phyloP scores from a whole-genome alignment of 30 jellyfish, hydroid and myxozoan species.

The Morbakka virulenta region DNA sequence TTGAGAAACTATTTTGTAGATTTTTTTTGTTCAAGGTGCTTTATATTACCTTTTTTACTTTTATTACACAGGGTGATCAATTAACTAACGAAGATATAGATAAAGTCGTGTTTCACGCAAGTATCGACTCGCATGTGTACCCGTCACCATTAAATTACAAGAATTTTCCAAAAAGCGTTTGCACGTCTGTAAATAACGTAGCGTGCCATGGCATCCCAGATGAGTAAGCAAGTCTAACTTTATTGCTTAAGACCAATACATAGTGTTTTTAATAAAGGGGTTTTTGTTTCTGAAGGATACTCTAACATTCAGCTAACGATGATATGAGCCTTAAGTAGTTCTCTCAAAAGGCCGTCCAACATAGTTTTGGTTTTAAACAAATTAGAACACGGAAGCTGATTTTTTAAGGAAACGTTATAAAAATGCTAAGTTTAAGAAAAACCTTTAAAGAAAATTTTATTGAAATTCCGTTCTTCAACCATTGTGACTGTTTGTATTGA shows the following conservation, averaged over 20 bases:
- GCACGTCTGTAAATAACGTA: slow-evolving; percentile 79
- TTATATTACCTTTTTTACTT: background rate
- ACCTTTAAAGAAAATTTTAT: too few relatives aligned
- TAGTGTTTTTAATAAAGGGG: background rate
- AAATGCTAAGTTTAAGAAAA: too few relatives aligned
- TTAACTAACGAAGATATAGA: slow-evolving; percentile 62
- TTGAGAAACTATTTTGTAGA: too few relatives aligned
- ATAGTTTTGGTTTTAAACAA: too few relatives aligned
- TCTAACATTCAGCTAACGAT: too few relatives aligned
- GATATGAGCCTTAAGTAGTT: too few relatives aligned
- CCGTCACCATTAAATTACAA: slow-evolving; percentile 69
- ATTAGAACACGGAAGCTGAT: too few relatives aligned
- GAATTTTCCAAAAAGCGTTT: slow-evolving; percentile 71
- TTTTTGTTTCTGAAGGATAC: background rate
- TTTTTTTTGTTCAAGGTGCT: too few relatives aligned
- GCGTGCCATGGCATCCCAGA: slow-evolving; percentile 93
- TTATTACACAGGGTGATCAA: slow-evolving; percentile 43
- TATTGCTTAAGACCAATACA: background rate
- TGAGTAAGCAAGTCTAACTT: slow-evolving; percentile 30
- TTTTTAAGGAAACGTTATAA: too few relatives aligned
- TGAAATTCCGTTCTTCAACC: too few relatives aligned
- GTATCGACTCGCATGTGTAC: slow-evolving; percentile 39
- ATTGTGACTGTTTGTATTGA: too few relatives aligned
- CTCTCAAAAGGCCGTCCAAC: too few relatives aligned
- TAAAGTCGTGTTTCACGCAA: slow-evolving; percentile 44